Base-by-base conservation (phyloP, 2,888 invertebrate species). In the Drosophila prostipennis region DNA sequence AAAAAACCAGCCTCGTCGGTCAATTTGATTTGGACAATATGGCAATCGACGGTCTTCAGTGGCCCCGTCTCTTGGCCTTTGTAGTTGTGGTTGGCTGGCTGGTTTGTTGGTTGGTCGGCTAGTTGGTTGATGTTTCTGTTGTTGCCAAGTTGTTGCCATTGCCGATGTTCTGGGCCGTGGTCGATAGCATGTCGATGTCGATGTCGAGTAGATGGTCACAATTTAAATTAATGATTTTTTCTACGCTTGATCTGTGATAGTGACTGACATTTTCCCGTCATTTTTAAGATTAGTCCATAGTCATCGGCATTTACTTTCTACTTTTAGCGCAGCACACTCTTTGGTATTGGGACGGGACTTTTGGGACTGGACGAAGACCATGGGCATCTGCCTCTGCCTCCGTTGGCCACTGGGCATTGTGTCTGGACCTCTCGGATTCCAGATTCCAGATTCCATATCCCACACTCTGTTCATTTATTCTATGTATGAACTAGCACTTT, bases 181-280 rank as follows among this genome's bases (percentile, higher is more conserved):
- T 68, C 59, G 54, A 43, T 65, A 29, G 6, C 14, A 67, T 69
- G 75, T 68, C 70, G 75, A 67, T 69, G 69, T 56, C 72, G 63
- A 63, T 56, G 72, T 61, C 71, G 79, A 80, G 82, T 89, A 88
- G 88, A 87, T 87, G 90, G 86, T 81, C 80, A 86, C 78, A 90
- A 86, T 90, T 89, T 88, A 83, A 86, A 86, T 88, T 90, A 90
- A 89, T 90, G 89, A 87, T 82, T 89, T 90, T 87, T 83, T 87
- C 77, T 76, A 86, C 85, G 89, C 84, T 82, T 89, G 80, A 89
- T 89, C 89, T 86, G 81, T 77, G 81, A 88, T 86, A 81, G 86
- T 83, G 83, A 83, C 83, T 83, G 80, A 85, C 83, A 83, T 79
- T 83, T 83, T 81, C 74, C 85, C 79, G 82, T 82, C 83, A 80